Percentiles rank a stretch among this genome's conserved stretches.
These are phyloP conservation scores for Chesias legatella DNA, from an alignment of 2,888 invertebrate genomes.

Conservation along the genomic window DNA sequence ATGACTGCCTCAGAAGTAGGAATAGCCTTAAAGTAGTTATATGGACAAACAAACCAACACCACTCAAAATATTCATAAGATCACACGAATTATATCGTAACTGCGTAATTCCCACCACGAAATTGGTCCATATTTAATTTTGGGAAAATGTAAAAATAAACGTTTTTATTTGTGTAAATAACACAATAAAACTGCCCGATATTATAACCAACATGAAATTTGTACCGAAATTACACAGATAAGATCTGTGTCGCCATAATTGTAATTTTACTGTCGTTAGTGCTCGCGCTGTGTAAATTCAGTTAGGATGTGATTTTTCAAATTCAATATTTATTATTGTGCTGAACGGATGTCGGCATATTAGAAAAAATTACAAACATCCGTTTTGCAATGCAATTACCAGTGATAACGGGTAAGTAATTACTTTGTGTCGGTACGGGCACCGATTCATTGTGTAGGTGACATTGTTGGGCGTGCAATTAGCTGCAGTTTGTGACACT, in stretches of 20 bases:
- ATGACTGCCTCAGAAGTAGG: too few species aligned
- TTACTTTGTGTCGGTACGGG: slow-evolving; percentile 47
- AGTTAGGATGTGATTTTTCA: slow-evolving; percentile 71
- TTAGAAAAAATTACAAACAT: slow-evolving; percentile 74
- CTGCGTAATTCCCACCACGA: slow-evolving; percentile 62
- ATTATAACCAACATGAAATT: slow-evolving; percentile 67
- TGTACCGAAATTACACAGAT: slow-evolving; percentile 71
- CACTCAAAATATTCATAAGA: slow-evolving; percentile 31
- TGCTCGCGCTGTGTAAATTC: slow-evolving; percentile 72
- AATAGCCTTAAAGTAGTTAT: too few species aligned
- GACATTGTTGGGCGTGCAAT: slow-evolving; percentile 14
- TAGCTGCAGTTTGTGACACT: slow-evolving; percentile 12
- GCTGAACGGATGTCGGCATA: slow-evolving; percentile 68
- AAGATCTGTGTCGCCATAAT: slow-evolving; percentile 73
- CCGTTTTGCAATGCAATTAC: slow-evolving; percentile 63
- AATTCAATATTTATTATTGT: slow-evolving; percentile 61
- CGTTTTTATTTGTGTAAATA: slow-evolving; percentile 81
- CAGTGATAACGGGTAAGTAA: slow-evolving; percentile 56
- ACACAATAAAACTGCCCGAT: slow-evolving; percentile 73
- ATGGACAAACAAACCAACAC: slow-evolving; percentile 10
- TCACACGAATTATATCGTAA: slow-evolving; percentile 61
- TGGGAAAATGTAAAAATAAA: slow-evolving; percentile 80
- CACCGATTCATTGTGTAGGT: slow-evolving; percentile 20
- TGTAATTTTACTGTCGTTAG: slow-evolving; percentile 77
- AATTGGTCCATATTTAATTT: slow-evolving; percentile 79